A percentile compares a stretch with the other conserved stretches of the same genome.
phyloP scores from a whole-genome alignment of 2,888 invertebrate species.

The Ophraella communa region DNA sequence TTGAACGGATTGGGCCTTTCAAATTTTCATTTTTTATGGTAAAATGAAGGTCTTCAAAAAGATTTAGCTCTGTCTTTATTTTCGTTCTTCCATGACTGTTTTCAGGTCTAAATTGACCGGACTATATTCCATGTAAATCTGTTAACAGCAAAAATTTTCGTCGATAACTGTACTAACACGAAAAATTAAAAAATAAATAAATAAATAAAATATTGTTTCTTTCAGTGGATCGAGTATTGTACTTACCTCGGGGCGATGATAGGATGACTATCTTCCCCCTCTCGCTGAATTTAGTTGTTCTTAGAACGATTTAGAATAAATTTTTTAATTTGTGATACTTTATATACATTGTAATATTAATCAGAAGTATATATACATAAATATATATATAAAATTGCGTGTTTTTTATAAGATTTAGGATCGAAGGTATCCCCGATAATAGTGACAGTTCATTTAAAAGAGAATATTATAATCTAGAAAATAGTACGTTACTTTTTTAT shows the following conservation, averaged over 20 bases:
- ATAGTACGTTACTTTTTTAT: conserved; percentile 36
- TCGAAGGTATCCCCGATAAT: conserved; percentile 3
- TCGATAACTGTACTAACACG: neutral
- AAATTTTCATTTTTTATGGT: too few species aligned
- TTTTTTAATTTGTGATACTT: conserved; percentile 29
- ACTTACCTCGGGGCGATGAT: neutral
- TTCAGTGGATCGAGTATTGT: neutral
- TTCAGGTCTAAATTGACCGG: too few species aligned
- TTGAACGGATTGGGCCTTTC: too few species aligned
- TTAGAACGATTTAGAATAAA: conserved; percentile 30
- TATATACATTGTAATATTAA: conserved; percentile 4
- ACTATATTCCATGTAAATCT: neutral
- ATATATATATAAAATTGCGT: conserved; percentile 13
- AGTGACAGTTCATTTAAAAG: conserved; percentile 39
- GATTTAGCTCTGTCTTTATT: too few species aligned
- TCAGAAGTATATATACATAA: conserved; percentile 18
- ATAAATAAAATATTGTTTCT: too few species aligned
- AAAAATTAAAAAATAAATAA: neutral
- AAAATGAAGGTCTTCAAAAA: too few species aligned
- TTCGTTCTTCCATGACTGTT: too few species aligned
- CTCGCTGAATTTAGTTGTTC: conserved; percentile 13
- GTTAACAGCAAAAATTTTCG: neutral
- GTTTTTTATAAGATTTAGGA: conserved; percentile 17
- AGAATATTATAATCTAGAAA: conserved; percentile 29
- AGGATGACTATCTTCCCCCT: conserved; percentile 10